These are phyloP conservation scores for Pristionchus exspectatus DNA, from an alignment of 2,888 invertebrate genomes.

Conservation along the genomic window DNA sequence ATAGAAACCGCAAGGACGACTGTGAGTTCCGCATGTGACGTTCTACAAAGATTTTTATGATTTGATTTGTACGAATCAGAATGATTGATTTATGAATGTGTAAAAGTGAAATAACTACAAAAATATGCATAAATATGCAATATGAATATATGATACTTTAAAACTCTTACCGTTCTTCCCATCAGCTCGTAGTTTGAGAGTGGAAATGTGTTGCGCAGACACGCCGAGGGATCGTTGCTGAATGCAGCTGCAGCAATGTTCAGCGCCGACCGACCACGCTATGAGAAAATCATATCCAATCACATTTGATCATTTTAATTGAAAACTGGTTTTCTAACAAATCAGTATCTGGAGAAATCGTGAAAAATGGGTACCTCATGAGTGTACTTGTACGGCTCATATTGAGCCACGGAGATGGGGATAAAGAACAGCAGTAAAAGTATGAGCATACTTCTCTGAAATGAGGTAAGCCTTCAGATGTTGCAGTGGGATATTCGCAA, in stretches of 20 bases:
- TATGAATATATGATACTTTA: not conserved
- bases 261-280: not conserved
- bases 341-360: too few species aligned
- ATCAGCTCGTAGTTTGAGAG: not conserved
- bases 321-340: too few species aligned
- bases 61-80: not conserved
- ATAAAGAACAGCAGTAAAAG: too few species aligned
- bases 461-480: too few species aligned
- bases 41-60: not conserved
- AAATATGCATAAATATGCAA: not conserved
- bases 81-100: too few species aligned
- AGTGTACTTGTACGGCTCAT: too few species aligned
- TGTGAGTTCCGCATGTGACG: not conserved
- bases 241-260: not conserved
- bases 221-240: not conserved
- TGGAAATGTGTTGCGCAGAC: not conserved
- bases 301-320: too few species aligned
- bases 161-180: not conserved
- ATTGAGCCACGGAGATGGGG: too few species aligned
- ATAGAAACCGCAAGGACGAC: not conserved
- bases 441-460: too few species aligned
- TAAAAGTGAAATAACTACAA: too few species aligned
- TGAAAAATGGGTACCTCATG: too few species aligned
- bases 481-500: too few species aligned
- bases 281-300: not conserved